A percentile compares a stretch with the other conserved stretches of the same genome.
Evolutionary conservation across 1,140 invertebrate species (phyloP).

Genomic region (Plodia interpunctella): DNA sequence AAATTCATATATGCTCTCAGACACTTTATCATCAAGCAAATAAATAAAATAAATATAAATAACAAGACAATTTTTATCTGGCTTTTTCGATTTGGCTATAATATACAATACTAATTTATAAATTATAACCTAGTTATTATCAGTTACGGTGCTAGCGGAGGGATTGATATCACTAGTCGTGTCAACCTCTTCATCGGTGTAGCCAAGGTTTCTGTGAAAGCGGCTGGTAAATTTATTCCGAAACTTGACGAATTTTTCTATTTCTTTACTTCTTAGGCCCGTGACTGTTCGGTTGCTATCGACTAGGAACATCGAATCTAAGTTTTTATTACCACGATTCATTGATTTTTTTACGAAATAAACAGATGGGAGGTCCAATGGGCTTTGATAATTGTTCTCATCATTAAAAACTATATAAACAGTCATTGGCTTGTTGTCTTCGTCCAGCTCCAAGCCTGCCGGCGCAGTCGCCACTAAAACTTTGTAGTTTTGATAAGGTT

Average conservation of each 20-base stretch:
- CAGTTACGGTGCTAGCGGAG: too few relatives aligned
- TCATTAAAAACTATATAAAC: slow-evolving; percentile 57
- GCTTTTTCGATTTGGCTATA: too few relatives aligned
- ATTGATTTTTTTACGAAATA: slow-evolving; percentile 45
- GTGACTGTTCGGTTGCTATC: slow-evolving; percentile 57
- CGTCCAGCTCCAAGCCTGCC: slow-evolving; percentile 40
- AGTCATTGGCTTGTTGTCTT: slow-evolving; percentile 29
- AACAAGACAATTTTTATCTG: too few relatives aligned
- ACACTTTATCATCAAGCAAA: too few relatives aligned
- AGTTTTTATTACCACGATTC: slow-evolving; percentile 22
- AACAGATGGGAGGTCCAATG: slow-evolving; percentile 39
- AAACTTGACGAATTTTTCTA: slow-evolving; percentile 51
- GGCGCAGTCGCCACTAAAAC: slow-evolving; percentile 52
- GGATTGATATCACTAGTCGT: too few relatives aligned
- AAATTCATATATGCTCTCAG: too few relatives aligned
- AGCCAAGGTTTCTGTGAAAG: background rate
- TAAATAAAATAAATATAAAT: too few relatives aligned
- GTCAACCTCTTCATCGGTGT: background rate
- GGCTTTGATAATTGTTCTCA: slow-evolving; percentile 17
- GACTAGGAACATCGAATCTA: slow-evolving; percentile 44
- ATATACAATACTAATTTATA: too few relatives aligned
- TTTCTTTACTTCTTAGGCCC: slow-evolving; percentile 47
- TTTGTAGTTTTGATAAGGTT: slow-evolving; percentile 42
- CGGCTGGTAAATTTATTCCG: slow-evolving; percentile 44
- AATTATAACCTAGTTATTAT: too few relatives aligned